A percentile compares a stretch with the other conserved stretches of the same genome.
Evolutionary conservation across 2,797 vertebrate species (phyloP).

Genomic region (Syngnathus rostellatus): DNA sequence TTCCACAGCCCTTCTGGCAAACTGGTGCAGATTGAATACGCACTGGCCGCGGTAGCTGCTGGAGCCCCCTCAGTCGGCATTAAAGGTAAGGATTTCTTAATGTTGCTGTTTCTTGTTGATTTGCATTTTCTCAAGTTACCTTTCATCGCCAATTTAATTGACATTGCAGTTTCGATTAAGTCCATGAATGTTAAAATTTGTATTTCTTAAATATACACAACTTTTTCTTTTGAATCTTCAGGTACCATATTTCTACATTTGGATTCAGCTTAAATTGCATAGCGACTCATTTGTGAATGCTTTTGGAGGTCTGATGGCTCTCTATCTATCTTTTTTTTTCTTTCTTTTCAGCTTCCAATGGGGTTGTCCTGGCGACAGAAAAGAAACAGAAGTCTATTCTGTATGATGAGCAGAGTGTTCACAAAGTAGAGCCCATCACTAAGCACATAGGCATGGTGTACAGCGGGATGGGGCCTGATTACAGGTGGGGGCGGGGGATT

Average conservation of each 20-base stretch:
- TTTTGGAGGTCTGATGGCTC: neutral
- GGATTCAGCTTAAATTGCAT: neutral
- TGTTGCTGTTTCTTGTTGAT: too few species aligned
- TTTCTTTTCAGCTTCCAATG: conserved; percentile 83
- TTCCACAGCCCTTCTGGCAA: conserved; percentile 89
- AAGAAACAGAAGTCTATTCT: conserved; percentile 99
- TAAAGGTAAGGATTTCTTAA: conserved; percentile 59
- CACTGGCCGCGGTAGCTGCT: conserved; percentile 93
- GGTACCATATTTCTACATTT: neutral
- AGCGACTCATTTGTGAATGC: neutral
- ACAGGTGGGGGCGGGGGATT: conserved; percentile 72
- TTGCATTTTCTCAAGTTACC: neutral
- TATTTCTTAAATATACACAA: neutral
- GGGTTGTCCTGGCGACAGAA: conserved; percentile 95
- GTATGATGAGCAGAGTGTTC: conserved; percentile 96
- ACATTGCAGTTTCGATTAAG: neutral
- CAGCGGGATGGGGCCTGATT: conserved; percentile 98
- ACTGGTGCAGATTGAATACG: conserved; percentile 98
- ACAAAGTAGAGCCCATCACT: conserved; percentile 98
- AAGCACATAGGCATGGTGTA: conserved; percentile 99
- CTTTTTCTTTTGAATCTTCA: neutral
- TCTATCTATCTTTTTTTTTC: conserved; percentile 26
- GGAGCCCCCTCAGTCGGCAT: conserved; percentile 96
- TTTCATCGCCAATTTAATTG: neutral
- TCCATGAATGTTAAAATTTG: neutral